Evolutionary conservation across 2,113 vertebrate genomes (phyloP).

Genomic region (Pelmatolapia mariae): DNA sequence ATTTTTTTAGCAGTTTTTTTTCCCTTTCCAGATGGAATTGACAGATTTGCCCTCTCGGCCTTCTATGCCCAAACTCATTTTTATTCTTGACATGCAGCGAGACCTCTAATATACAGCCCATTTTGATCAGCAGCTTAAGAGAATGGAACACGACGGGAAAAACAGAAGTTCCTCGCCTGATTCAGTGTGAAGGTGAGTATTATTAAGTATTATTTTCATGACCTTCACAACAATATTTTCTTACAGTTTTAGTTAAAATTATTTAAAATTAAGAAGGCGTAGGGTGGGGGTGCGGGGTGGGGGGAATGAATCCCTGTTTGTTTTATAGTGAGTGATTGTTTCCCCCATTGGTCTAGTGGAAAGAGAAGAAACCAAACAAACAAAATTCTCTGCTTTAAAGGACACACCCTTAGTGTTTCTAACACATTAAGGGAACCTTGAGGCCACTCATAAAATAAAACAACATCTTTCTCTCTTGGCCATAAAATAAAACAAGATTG

Average conservation of each 20-base stretch:
- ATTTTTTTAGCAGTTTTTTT: neutral
- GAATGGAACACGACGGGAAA: neutral
- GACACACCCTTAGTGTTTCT: conserved; percentile 59
- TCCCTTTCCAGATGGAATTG: neutral
- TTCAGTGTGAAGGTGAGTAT: neutral
- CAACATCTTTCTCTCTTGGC: conserved; percentile 58
- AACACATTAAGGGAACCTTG: conserved; percentile 67
- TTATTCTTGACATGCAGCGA: neutral
- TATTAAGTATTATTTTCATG: neutral
- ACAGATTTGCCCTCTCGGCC: neutral
- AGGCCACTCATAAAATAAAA: conserved; percentile 67
- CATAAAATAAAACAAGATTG: conserved; percentile 54
- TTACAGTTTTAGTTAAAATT: neutral
- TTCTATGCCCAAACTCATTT: neutral
- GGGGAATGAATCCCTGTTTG: neutral
- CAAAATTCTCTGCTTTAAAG: conserved; percentile 5
- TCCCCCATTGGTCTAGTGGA: conserved; percentile 9
- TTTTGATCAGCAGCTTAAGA: neutral
- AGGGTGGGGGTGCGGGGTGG: neutral
- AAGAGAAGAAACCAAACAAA: conserved; percentile 24
- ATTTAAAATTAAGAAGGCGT: neutral
- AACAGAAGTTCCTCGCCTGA: neutral
- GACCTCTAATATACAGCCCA: neutral
- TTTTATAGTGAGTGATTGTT: conserved; percentile 33
- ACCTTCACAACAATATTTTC: neutral